Percentiles rank a stretch among this genome's conserved stretches.
Evolutionary conservation across 2,113 vertebrate species (phyloP).

Genomic region (Menidia beryllina): DNA sequence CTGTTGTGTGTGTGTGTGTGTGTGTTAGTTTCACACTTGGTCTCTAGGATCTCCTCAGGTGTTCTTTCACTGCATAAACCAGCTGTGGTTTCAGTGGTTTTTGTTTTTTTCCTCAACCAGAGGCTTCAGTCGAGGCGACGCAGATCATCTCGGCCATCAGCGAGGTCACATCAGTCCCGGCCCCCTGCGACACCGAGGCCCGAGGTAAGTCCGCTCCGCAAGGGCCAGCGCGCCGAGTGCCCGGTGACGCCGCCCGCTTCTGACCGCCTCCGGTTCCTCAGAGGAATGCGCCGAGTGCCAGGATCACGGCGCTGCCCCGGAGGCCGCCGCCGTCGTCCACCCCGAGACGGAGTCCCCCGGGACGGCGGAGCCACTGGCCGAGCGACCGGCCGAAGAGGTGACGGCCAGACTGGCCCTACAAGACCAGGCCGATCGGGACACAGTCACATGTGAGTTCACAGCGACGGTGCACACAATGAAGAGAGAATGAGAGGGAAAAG

Average conservation of each 20-base stretch:
- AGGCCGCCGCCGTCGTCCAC: no score
- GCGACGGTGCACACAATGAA: no score
- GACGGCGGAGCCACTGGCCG: conserved; percentile 56
- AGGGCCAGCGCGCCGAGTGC: no score
- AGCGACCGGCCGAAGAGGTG: conserved; percentile 89
- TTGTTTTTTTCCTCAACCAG: conserved; percentile 77
- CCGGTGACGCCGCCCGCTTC: no score
- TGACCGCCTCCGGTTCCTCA: no score
- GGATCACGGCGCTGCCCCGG: conserved; percentile 46
- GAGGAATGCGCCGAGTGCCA: conserved; percentile 77
- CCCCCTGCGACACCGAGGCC: conserved; percentile 81
- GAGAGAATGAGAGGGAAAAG: no score
- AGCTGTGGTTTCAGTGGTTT: not conserved
- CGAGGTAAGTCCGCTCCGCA: conserved; percentile 62
- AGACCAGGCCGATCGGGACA: conserved; percentile 87
- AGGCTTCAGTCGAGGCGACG: conserved; percentile 87
- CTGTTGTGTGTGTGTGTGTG: no score
- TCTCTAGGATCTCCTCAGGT: no score
- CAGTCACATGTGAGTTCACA: conserved; percentile 77
- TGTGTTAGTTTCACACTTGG: no score
- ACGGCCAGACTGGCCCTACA: conserved; percentile 88
- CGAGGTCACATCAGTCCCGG: conserved; percentile 88
- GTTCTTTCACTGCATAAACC: no score
- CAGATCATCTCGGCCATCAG: conserved; percentile 94
- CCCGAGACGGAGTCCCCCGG: not conserved